Base-by-base conservation (phyloP, 2,797 vertebrate species). In the Morelia viridis region DNA sequence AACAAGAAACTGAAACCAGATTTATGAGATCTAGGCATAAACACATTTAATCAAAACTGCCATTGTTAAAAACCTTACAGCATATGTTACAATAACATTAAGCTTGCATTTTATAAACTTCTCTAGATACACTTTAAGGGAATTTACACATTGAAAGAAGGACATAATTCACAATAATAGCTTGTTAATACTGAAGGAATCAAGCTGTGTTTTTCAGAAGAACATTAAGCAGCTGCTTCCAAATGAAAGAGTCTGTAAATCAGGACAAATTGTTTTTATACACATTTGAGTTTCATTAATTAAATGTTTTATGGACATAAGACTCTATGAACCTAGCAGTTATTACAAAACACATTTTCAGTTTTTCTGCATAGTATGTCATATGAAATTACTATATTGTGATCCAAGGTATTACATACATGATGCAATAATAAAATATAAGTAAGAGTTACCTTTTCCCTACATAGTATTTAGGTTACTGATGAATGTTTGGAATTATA, bases 181-280 rank as follows among this genome's bases (percentile, higher is more conserved):
- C 98, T 98, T 98, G 98, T 98, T 99, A 99, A 99, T 98, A 98
- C 98, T 95, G 92, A 98, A 98, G 97, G 97, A 98, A 98, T 98
- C 98, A 98, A 98, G 98, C 96, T 95, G 97, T 97, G 98, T 98
- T 98, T 99, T 98, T 98, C 98, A 98, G 98, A 97, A 97, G 98
- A 98, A 98, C 98, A 98, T 99, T 99, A 99, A 99, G 97, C 98
- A 99, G 98, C 98, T 99, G 98, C 98, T 99, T 98, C 97, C 96
- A 97, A 97, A 97, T 97, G 97, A 97, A 98, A 96, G 97, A 97
- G 96, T 94, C 96, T 98, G 98, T 99, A 99, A 99, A 99, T 99
- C 98, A 98, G 97, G 97, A 96, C 97, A 98, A 98, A 99, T 98
- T 98, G 97, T 98, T 98, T 98, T 97, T 97, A 97, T 97, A 97